Percentiles rank a stretch among this genome's conserved stretches.
phyloP scores from a whole-genome alignment of 2,113 vertebrate species.

The Chaetodon trifascialis region DNA sequence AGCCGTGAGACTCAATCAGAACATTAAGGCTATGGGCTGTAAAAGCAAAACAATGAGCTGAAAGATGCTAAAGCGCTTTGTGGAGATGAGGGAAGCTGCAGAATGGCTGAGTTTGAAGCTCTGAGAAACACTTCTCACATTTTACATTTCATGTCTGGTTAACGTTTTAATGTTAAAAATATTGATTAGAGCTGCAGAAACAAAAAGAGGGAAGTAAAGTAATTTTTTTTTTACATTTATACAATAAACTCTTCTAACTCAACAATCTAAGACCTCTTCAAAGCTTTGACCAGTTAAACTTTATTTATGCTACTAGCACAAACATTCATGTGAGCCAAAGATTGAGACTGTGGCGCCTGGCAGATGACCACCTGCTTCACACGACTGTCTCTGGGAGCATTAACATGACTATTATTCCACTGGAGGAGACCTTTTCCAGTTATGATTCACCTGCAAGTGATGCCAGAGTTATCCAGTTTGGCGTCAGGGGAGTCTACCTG shows the following conservation, averaged over 20 bases:
- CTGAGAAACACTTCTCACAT: background rate
- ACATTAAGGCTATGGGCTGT: no score
- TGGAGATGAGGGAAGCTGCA: background rate
- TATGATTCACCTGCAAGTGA: constrained; percentile 36
- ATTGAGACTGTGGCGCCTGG: constrained; percentile 23
- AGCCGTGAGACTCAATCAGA: no score
- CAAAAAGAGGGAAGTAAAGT: background rate
- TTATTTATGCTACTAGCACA: background rate
- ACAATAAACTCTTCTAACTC: background rate
- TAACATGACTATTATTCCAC: constrained; percentile 41
- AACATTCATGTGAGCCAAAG: constrained; percentile 17
- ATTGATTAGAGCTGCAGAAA: background rate
- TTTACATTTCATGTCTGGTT: background rate
- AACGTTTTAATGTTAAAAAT: background rate
- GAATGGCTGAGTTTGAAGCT: background rate
- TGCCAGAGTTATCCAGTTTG: constrained; percentile 32
- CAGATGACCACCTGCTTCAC: constrained; percentile 26
- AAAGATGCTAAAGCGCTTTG: no score
- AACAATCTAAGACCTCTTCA: background rate
- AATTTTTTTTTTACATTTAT: background rate
- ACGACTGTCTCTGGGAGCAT: constrained; percentile 10
- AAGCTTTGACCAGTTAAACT: background rate
- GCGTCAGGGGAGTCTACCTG: constrained; percentile 26
- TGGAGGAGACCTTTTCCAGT: constrained; percentile 15
- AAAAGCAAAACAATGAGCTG: background rate